These are phyloP conservation scores for Sigmodon hispidus DNA, from an alignment of 2,113 vertebrate species.

Conservation along the genomic window DNA sequence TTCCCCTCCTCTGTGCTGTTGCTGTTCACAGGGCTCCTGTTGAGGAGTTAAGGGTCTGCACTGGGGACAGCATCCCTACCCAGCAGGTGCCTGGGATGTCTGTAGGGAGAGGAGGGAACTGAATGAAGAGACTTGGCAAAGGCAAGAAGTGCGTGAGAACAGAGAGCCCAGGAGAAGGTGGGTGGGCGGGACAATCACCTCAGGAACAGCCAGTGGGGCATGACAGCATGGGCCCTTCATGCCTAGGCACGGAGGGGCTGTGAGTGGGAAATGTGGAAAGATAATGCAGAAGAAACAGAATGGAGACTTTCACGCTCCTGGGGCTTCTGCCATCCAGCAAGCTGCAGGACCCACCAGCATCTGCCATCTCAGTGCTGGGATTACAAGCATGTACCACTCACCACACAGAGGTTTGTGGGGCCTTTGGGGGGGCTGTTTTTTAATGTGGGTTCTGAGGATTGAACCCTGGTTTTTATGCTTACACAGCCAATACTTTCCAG, in stretches of 20 bases:
- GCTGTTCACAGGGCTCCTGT: not conserved
- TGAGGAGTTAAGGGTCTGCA: not conserved
- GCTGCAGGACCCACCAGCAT: too few species aligned
- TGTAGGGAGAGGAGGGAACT: not conserved
- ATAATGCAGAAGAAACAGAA: not conserved
- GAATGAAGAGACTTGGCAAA: slow-evolving; percentile 36
- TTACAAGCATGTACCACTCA: not conserved
- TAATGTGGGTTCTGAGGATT: not conserved
- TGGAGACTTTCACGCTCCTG: too few species aligned
- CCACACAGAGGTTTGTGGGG: not conserved
- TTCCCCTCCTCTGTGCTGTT: not conserved
- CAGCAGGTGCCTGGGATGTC: not conserved
- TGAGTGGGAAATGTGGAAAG: not conserved
- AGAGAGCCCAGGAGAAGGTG: slow-evolving; percentile 3
- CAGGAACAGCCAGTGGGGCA: not conserved
- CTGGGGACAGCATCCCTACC: not conserved
- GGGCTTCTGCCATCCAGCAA: not conserved
- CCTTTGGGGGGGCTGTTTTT: not conserved
- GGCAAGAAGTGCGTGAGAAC: not conserved
- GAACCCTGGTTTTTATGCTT: not conserved
- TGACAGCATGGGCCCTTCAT: not conserved
- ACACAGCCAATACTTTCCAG: not conserved
- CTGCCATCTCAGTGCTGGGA: not conserved
- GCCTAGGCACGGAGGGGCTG: not conserved
- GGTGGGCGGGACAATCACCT: not conserved